Base-by-base conservation (phyloP, 1,140 invertebrate genomes). In the Zaprionus ornatus region DNA sequence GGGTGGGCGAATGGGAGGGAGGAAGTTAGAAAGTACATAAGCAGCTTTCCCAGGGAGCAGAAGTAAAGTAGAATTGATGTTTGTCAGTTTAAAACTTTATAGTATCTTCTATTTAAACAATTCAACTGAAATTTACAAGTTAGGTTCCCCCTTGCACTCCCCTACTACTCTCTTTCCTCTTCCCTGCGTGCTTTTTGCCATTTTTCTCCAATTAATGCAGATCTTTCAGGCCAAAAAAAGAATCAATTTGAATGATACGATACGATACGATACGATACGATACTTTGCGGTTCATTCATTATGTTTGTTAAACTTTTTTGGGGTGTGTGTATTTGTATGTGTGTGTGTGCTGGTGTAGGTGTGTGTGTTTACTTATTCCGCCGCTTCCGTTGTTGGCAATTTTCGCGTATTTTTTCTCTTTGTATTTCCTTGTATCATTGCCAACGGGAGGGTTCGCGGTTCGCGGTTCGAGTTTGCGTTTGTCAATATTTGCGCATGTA, bases 401-500 rank as follows among this genome's bases (percentile, higher is more conserved):
- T 67, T 35, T 35, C 45, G 6, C 35, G 21, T 48, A 13, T 50
- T 17, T 37, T n/a, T n/a, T 45, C 37, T 45, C 37, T 40, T 37
- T 40, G n/a, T 21, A 13, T 9, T 54, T 55, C 60, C n/a, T 61
- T 68, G 15, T 42, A 48, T 15, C 23, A 35, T 48, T 35, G 12
- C 29, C 42, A 10, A 2, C 21, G 23, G 57, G 5, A 1, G 19
- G 29, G 15, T 25, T 54, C 23, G 37, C 40, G 66, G 59, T 57
- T 70, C 48, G 15, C 40, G 40, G 7, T 42, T 45, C 15, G 45
- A 23, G 45, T 50, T 50, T 19, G 45, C 40, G 23, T 42, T 59
- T 74, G 66, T 63, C 72, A 74, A 74, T 70, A 70, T 74, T 74
- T 70, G 40, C 29, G 59, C 66, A 63, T 63, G 52, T 52, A 40